These are phyloP conservation scores for Allolobophora icterica DNA, from an alignment of 2,888 invertebrate genomes.

Conservation along the genomic window DNA sequence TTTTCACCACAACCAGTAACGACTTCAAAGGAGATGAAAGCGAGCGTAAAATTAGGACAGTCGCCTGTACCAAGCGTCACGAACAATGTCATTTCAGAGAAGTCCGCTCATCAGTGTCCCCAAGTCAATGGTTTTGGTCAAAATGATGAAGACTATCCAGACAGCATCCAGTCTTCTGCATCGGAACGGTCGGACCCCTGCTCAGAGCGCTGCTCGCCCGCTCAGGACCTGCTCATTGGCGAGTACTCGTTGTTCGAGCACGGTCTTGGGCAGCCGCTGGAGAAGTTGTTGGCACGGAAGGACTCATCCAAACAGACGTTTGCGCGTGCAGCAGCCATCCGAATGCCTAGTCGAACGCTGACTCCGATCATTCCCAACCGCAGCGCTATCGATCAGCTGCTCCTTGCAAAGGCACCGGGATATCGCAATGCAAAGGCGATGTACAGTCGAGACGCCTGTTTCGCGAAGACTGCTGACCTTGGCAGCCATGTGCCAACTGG, in stretches of 20 bases:
- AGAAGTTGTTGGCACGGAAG: conserved; percentile 18
- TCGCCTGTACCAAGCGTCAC: background rate
- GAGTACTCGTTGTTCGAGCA: conserved; percentile 23
- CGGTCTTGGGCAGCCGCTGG: conserved; percentile 13
- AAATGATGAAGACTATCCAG: background rate
- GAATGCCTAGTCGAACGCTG: background rate
- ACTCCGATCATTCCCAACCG: background rate
- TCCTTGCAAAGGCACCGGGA: background rate
- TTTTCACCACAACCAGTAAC: background rate
- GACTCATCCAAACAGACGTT: background rate
- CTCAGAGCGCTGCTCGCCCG: conserved; percentile 25
- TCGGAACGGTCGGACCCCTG: background rate
- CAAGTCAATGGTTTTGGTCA: background rate
- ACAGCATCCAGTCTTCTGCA: background rate
- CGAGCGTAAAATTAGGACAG: background rate
- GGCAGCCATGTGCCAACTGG: background rate
- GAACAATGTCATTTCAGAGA: background rate
- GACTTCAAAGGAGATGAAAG: background rate
- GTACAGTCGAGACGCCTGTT: background rate
- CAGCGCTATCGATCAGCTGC: background rate
- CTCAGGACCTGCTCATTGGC: background rate
- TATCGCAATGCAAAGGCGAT: background rate
- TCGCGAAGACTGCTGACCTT: background rate
- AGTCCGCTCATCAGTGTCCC: background rate
- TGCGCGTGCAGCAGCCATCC: background rate